Conservation (phyloP, 2,888 invertebrate genomes). For the Oligia strigilis region DNA sequence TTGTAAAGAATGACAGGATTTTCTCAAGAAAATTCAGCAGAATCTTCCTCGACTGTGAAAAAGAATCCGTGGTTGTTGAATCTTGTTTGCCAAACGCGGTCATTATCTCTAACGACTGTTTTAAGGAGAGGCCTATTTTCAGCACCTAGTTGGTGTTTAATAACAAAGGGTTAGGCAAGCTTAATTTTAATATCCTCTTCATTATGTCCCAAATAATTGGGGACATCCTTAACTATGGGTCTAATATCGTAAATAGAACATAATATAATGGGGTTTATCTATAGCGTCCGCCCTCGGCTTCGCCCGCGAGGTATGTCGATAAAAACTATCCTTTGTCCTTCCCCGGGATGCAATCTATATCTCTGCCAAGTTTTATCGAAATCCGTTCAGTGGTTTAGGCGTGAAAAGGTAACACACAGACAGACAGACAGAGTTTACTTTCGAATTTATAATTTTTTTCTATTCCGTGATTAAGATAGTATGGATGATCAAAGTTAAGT, state of each 20-base stretch:
- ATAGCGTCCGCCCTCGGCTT: too few species aligned
- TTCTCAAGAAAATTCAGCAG: not conserved
- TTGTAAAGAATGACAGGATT: not conserved
- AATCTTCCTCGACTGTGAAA: not conserved
- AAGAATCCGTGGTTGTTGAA: not conserved
- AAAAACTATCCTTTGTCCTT: too few species aligned
- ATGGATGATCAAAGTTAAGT: too few species aligned
- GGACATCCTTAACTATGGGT: not conserved
- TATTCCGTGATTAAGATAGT: too few species aligned
- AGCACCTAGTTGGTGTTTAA: not conserved
- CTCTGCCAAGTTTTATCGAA: too few species aligned
- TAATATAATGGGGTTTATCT: too few species aligned
- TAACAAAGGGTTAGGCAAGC: slow-evolving; percentile 1
- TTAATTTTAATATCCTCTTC: not conserved
- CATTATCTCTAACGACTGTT: slow-evolving; percentile 23
- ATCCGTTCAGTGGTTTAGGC: too few species aligned
- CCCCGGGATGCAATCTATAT: too few species aligned
- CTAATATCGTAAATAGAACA: not conserved
- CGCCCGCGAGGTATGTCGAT: too few species aligned
- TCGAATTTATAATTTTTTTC: too few species aligned
- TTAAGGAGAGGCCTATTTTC: slow-evolving; percentile 13
- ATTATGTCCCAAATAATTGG: not conserved
- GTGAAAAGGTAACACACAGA: too few species aligned
- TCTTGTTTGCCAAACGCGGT: not conserved
- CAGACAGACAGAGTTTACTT: too few species aligned